phyloP scores from a whole-genome alignment of 2,888 invertebrate genomes.

The Polyommatus icarus region DNA sequence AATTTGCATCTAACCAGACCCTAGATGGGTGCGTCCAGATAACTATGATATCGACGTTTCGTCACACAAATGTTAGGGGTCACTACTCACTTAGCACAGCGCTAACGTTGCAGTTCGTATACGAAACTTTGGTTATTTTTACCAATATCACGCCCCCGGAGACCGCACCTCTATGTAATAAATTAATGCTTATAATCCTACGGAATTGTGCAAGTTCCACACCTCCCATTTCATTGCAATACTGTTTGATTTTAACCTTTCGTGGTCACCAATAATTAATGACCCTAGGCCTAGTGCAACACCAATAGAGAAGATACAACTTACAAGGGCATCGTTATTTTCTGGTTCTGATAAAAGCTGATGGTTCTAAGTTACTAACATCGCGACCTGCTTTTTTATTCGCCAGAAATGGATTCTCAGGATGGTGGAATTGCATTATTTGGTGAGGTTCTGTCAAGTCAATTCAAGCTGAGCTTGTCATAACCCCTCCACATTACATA shows the following conservation, averaged over 20 bases:
- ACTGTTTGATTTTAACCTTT: neutral
- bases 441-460: no score
- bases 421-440: no score
- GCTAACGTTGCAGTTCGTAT: neutral
- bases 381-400: no score
- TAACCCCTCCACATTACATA: no score
- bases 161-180: neutral
- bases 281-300: no score
- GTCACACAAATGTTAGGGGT: neutral
- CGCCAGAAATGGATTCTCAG: no score
- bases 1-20: neutral
- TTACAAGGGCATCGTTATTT: no score
- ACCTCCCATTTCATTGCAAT: neutral
- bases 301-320: no score
- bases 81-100: neutral
- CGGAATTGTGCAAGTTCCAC: neutral
- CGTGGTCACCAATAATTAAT: neutral
- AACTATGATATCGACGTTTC: neutral
- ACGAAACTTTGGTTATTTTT: neutral
- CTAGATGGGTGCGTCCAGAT: neutral
- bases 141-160: neutral
- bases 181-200: neutral
- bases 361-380: no score
- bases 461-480: no score
- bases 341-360: no score